Evolutionary conservation across 2,113 vertebrate species (phyloP), one percentile per base, ranked within the genome.

Genomic region (Hippocampus mohnikei): DNA sequence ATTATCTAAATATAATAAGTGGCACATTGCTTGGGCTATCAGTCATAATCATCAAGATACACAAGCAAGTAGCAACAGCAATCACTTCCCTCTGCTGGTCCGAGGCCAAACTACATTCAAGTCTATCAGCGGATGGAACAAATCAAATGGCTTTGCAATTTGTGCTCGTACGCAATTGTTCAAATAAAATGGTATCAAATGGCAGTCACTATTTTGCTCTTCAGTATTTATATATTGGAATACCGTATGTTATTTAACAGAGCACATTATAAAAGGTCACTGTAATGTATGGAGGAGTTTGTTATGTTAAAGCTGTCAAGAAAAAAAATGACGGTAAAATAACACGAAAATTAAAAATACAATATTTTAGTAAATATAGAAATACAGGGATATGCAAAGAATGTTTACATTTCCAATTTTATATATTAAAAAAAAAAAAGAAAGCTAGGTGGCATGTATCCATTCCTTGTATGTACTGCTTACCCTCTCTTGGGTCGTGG

Each of bases 1-100:
- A 85, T 92, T 84, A 90, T 87, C 90, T 89, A 88, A 90, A 89
- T 90, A 92, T 91, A 92, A 91, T 89, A 91, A 90, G 88, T 87
- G 88, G 91, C 86, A 91, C 87, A 80, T 91, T 88, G 91, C 81
- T 85, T 81, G 84, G 76, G 82, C 88, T 25, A 90, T 89, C 85
- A 87, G 71, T 90, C 85, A 89, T 84, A 74, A 88, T 89, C 84
- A 85, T 89, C 84, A 85, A 52, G 81, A 79, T 73, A 53, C 77
- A 67, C 66, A 73, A 76, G 73, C 78, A 81, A 81, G 86, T 37
- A 37, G 33, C 33, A 37, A 37, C 33, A 91, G 87, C 83, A 87
- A 74, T 88, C 87, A 87, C 84, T 80, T 86, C 92, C 92, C 91
- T 90, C 92, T 93, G 77, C 86, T 93, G 92, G 91, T 77, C 78